Evolutionary conservation across 2,888 invertebrate species (phyloP), one percentile per base, ranked within the genome.

Genomic region (Galerucella pusilla): DNA sequence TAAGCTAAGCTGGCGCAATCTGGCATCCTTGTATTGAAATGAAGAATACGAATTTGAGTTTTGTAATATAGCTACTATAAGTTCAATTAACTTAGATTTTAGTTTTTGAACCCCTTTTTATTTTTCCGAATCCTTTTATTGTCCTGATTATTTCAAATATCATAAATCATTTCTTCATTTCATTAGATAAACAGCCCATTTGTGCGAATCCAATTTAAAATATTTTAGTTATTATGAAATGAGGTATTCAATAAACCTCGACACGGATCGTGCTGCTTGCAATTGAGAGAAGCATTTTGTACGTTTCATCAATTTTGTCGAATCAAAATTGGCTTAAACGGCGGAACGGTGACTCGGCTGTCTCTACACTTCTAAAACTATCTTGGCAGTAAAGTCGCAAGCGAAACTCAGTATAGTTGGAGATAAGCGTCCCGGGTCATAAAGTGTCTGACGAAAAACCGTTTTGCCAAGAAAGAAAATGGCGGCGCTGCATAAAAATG

Each of bases 341-440:
- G 66, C 72, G 66, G 60, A 66, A 72, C 49, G 72, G 66, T 72
- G 66, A 20, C 66, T 72, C 72, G 45, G 66, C 59, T 60, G 66
- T 60, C 66, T 66, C 72, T 72, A 72, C 66, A 67, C 72, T 72
- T 72, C 57, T 60, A 60, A 76, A 76, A 67, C 73, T 70, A 73
- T 76, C 73, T 73, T 71, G 76, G 73, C 76, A 70, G 71, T 76
- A 76, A 76, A 73, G 68, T 76, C 63, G 73, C 67, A 20, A 66
- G 73, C 70, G 67, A 71, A 68, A 73, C 70, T 73, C 73, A 71
- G 73, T 73, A 72, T 76, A 71, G 68, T 73, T 67, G 76, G 67
- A 76, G 76, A 76, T 76, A 76, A 76, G 76, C 76, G 70, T 71
- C 70, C 70, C 71, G 64, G 70, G 73, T 76, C 76, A 73, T 76